Evolutionary conservation across 1,140 invertebrate species (phyloP).

Genomic region (Sycophaga agraensis): DNA sequence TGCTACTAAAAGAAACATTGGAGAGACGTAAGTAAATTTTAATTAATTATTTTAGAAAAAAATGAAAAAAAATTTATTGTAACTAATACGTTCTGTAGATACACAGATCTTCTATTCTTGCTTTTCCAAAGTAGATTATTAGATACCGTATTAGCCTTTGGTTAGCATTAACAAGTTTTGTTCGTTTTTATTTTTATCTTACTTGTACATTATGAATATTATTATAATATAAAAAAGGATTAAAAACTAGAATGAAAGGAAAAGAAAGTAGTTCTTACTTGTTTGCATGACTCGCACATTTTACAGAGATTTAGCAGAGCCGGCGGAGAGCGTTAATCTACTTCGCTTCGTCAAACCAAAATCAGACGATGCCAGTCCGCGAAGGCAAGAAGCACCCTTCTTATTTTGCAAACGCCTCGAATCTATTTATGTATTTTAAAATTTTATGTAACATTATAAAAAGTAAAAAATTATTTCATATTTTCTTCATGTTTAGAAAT

Average conservation of each 20-base stretch:
- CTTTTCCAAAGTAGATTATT: constrained; percentile 22
- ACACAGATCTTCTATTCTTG: constrained; percentile 17
- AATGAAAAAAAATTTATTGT: constrained; percentile 20
- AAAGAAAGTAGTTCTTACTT: constrained; percentile 33
- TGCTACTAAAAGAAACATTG: constrained; percentile 45
- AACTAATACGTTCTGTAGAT: constrained; percentile 40
- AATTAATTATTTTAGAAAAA: neutral
- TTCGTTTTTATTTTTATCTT: neutral
- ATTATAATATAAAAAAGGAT: neutral
- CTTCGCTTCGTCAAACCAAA: constrained; percentile 54
- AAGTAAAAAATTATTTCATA: constrained; percentile 2
- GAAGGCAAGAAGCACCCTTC: constrained; percentile 52
- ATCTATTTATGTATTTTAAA: neutral
- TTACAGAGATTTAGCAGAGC: constrained; percentile 53
- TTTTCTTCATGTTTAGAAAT: neutral
- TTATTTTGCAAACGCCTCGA: constrained; percentile 35
- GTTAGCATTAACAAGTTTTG: constrained; percentile 17
- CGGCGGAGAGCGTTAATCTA: constrained; percentile 52
- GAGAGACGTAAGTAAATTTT: constrained; percentile 53
- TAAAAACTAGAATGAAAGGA: constrained; percentile 27
- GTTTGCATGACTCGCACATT: constrained; percentile 45
- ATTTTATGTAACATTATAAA: neutral
- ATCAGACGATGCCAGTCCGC: constrained; percentile 47
- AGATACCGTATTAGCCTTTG: no score
- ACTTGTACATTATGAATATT: neutral